Percentiles rank a stretch among this genome's conserved stretches.
These are phyloP conservation scores for Leuctra nigra DNA, from an alignment of 2,888 invertebrate species.

Conservation along the genomic window DNA sequence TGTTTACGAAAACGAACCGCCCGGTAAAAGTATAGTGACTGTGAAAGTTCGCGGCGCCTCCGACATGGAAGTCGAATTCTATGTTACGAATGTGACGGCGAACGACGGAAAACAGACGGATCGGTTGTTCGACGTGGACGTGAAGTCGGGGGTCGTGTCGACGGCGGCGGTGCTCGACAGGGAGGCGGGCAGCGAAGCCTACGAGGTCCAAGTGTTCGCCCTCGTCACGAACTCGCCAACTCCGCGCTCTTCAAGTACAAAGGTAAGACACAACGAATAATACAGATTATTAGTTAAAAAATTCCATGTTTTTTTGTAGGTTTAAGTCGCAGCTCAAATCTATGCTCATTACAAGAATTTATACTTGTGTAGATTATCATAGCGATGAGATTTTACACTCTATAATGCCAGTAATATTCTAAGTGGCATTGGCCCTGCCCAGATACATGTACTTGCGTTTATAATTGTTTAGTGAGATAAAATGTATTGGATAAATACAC, in stretches of 20 bases:
- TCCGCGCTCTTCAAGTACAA: conserved; percentile 70
- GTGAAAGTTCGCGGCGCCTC: conserved; percentile 62
- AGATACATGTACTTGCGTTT: too few relatives aligned
- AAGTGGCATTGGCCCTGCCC: too few relatives aligned
- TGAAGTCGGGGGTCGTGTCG: conserved; percentile 78
- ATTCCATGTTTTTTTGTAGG: too few relatives aligned
- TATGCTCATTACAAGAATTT: too few relatives aligned
- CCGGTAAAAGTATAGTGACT: conserved; percentile 77
- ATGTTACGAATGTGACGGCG: conserved; percentile 64
- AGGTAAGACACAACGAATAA: too few relatives aligned
- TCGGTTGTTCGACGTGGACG: conserved; percentile 86
- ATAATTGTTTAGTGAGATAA: too few relatives aligned
- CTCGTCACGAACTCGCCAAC: conserved; percentile 62
- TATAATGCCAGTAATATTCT: too few relatives aligned
- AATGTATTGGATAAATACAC: too few relatives aligned
- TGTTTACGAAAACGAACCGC: conserved; percentile 83
- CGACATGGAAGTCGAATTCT: conserved; percentile 72
- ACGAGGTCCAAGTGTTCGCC: conserved; percentile 80
- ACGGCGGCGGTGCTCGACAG: conserved; percentile 78
- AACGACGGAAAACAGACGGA: conserved; percentile 68
- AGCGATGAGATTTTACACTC: too few relatives aligned
- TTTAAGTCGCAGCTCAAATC: too few relatives aligned
- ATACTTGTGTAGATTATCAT: too few relatives aligned
- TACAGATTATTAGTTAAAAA: too few relatives aligned
- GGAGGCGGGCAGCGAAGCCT: conserved; percentile 73